Evolutionary conservation across 1,140 invertebrate genomes (phyloP), one percentile per base, ranked within the genome.

Genomic region (Chrysoperla carnea): DNA sequence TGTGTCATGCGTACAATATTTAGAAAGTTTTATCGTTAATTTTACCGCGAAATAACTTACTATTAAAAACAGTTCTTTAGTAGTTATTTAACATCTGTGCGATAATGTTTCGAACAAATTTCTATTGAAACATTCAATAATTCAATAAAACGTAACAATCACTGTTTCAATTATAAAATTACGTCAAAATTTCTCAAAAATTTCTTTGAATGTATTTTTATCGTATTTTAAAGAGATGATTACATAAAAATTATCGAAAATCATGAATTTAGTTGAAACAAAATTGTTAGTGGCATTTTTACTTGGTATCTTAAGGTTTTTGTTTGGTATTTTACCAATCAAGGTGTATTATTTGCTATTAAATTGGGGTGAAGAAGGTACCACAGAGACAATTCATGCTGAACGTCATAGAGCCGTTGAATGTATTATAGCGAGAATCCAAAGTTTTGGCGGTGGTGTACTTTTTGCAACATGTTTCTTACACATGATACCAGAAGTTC

Each of bases 391-490:
- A 29, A 49, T 56, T 11, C 56, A 56, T 35, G 42, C 53, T 17
- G 50, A 43, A 33, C 40, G 54, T 42, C 57, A 57, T 35, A 29
- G 48, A 8, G 50, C 55, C 43, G 50, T 59, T 4, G 50, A 46
- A 7, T 58, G 53, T 42, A 42, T 43, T 12, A 46, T 61, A 7
- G 54, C 71, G 8, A 29, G 57, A 4, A 52, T 54, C 29, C 66
- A 75, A 28, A 74, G 70, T 42, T 75, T 76, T 49, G 74, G 75
- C 12, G 77, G 74, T 11, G 76, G 77, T 4, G 75, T 81, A 6
- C 64, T 80, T 27, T 61, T 80, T 41, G 77, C 72, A 17, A 78
- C 76, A 2, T 75, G 71, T 46, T 71, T 79, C 43, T 55, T 76
- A 29, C 75, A 79, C 52, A 68, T 79, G 57, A 67, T 79, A 47